A percentile compares a stretch with the other conserved stretches of the same genome.
These are phyloP conservation scores for Xylocopa sonorina DNA, from an alignment of 1,140 invertebrate genomes.

Conservation along the genomic window DNA sequence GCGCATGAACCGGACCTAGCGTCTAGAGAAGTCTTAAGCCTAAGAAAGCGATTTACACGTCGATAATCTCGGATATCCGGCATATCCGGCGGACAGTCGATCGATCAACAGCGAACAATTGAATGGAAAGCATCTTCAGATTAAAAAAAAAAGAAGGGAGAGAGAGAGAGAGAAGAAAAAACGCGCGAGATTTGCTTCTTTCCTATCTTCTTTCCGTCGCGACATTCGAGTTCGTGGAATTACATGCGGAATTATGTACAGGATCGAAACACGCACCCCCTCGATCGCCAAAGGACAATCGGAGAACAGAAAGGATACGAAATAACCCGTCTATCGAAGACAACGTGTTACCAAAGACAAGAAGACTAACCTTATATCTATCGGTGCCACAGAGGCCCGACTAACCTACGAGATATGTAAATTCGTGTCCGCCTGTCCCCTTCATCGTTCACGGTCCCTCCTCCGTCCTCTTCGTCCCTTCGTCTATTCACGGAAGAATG, in stretches of 20 bases:
- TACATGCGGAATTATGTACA: neutral
- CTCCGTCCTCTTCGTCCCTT: neutral
- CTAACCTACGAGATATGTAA: conserved; percentile 56
- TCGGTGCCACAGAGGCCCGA: neutral
- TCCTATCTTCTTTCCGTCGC: neutral
- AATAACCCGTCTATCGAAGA: neutral
- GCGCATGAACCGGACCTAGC: conserved; percentile 62
- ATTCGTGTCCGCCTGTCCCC: conserved; percentile 24
- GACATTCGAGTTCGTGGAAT: neutral
- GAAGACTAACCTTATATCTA: conserved; percentile 39
- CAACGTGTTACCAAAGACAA: neutral
- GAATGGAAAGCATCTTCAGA: neutral
- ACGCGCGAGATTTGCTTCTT: too few relatives aligned
- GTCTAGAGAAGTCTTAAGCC: conserved; percentile 60
- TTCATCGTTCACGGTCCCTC: neutral
- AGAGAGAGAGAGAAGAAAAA: too few relatives aligned
- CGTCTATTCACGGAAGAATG: conserved; percentile 79
- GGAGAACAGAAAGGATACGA: neutral
- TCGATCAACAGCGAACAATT: neutral
- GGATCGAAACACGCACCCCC: neutral
- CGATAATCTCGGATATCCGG: neutral
- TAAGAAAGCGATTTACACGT: conserved; percentile 43
- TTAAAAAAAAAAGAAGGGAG: neutral
- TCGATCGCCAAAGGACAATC: neutral
- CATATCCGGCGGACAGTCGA: too few relatives aligned